These are phyloP conservation scores for Cephus runcator DNA, from an alignment of 2,888 invertebrate species.

Conservation along the genomic window DNA sequence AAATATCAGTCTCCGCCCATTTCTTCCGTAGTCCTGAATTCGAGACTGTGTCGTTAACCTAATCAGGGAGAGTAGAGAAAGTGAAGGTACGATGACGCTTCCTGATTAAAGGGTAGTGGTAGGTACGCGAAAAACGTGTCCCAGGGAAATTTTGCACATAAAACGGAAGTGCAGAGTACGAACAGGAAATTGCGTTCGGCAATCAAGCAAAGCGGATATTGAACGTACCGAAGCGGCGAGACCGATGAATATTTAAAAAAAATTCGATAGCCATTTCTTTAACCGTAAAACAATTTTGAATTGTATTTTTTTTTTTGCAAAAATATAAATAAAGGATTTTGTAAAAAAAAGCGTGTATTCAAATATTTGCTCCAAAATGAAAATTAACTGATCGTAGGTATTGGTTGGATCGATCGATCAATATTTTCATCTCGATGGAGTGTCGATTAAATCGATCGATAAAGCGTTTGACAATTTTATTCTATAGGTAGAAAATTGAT, in stretches of 20 bases:
- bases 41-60: background rate
- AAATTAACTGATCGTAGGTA: background rate
- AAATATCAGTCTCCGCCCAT: too few species aligned
- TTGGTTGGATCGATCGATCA: background rate
- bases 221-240: constrained; percentile 28
- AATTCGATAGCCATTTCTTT: background rate
- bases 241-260: background rate
- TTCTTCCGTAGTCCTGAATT: too few species aligned
- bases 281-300: background rate
- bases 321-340: background rate
- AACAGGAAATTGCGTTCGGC: constrained; percentile 57
- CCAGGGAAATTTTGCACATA: background rate
- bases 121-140: background rate
- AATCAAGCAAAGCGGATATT: constrained; percentile 56
- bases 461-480: constrained; percentile 7
- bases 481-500: constrained; percentile 24
- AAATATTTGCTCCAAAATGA: background rate
- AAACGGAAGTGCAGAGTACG: constrained; percentile 10
- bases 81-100: background rate
- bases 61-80: background rate
- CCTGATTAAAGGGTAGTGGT: background rate
- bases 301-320: constrained; percentile 1
- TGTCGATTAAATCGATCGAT: background rate
- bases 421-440: background rate
- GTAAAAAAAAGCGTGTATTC: background rate